Conservation (phyloP, 2,888 invertebrate genomes). For the Digitonthophagus gazella region DNA sequence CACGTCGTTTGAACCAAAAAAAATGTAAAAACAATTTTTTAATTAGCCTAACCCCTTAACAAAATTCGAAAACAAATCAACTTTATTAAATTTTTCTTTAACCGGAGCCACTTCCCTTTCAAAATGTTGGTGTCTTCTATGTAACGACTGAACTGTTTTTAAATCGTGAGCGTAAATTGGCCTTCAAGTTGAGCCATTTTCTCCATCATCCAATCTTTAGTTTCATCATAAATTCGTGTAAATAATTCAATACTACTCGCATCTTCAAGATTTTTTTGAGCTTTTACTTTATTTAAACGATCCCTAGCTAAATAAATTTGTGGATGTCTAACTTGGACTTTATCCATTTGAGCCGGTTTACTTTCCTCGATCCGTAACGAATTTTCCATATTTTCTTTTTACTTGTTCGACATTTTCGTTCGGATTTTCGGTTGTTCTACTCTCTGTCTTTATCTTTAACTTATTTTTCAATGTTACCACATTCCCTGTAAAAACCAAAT, state of each 20-base stretch:
- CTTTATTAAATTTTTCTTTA: conserved; percentile 87
- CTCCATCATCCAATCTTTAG: conserved; percentile 96
- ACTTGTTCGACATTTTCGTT: conserved; percentile 89
- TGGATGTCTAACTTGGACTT: conserved; percentile 71
- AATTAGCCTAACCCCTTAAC: too few relatives aligned
- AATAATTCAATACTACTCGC: conserved; percentile 85
- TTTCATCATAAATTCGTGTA: conserved; percentile 93
- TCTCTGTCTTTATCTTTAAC: conserved; percentile 93
- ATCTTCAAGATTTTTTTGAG: conserved; percentile 83
- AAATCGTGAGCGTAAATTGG: conserved; percentile 79
- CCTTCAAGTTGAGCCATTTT: conserved; percentile 87
- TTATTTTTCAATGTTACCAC: conserved; percentile 98
- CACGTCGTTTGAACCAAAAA: too few relatives aligned
- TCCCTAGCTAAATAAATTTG: conserved; percentile 91
- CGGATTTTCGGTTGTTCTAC: conserved; percentile 76
- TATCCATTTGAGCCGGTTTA: conserved; percentile 83
- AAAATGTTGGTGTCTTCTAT: conserved; percentile 87
- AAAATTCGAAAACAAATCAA: conserved; percentile 83
- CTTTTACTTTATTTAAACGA: conserved; percentile 78
- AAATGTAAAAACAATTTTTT: too few relatives aligned
- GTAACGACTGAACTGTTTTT: conserved; percentile 86
- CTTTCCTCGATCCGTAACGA: conserved; percentile 85
- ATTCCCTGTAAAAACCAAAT: conserved; percentile 92
- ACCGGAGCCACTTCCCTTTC: conserved; percentile 94
- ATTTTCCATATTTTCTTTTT: conserved; percentile 94